phyloP scores from a whole-genome alignment of 35 echinoderm and acorn worm species.

The Apostichopus japonicus region DNA sequence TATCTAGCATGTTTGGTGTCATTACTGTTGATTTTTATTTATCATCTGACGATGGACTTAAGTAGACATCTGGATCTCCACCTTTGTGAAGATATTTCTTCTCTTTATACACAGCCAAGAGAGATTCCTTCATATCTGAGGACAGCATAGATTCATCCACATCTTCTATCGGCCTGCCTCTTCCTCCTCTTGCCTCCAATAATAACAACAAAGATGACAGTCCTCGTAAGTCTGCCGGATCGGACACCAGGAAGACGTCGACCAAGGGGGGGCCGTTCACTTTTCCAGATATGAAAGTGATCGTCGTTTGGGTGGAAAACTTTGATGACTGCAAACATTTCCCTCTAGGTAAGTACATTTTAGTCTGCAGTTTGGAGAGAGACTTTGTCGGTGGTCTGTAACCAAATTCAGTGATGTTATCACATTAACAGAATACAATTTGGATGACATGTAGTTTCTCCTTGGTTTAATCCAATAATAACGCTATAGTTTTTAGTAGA shows the following conservation, averaged over 20 bases:
- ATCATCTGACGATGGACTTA: too few species aligned
- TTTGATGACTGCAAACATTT: slow-evolving; percentile 92
- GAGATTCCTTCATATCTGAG: slow-evolving; percentile 42
- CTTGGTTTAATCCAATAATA: too few species aligned
- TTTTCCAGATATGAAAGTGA: slow-evolving; percentile 82
- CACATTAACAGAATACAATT: too few species aligned
- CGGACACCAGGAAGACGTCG: slow-evolving; percentile 64
- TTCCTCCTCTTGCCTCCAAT: slow-evolving; percentile 47
- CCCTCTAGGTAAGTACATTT: slow-evolving; percentile 74
- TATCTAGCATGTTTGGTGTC: too few species aligned
- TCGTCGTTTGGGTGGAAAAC: slow-evolving; percentile 96
- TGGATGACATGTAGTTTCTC: too few species aligned
- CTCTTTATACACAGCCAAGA: slow-evolving; percentile 1
- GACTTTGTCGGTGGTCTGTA: too few species aligned
- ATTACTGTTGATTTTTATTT: too few species aligned
- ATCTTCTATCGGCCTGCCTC: slow-evolving; percentile 16
- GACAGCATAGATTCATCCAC: slow-evolving; percentile 53
- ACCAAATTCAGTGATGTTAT: too few species aligned
- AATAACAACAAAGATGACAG: slow-evolving; percentile 60
- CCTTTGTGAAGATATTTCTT: background rate
- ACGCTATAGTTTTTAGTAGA: too few species aligned
- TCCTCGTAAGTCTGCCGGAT: slow-evolving; percentile 32
- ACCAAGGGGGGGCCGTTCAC: slow-evolving; percentile 67
- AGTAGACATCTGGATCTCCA: too few species aligned
- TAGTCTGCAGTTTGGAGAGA: background rate